These are phyloP conservation scores for Agelas oroides DNA, from an alignment of 37 sponge, comb jelly and placozoan species.

Conservation along the genomic window DNA sequence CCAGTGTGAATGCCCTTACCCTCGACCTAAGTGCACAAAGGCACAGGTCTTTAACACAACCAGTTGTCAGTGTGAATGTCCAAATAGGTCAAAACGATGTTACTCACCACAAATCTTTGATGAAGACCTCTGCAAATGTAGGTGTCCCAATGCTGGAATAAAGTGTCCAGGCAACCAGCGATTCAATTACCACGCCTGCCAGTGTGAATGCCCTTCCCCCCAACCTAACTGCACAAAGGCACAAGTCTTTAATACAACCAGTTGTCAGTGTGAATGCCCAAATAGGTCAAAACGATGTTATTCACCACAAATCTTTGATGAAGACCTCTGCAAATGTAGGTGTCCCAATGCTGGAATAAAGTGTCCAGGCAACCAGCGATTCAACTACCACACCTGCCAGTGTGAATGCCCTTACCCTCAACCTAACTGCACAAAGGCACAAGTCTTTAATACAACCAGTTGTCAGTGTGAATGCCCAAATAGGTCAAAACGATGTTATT, in stretches of 20 bases:
- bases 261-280: slow-evolving; percentile 41
- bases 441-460: slow-evolving; percentile 4
- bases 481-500: slow-evolving; percentile 4
- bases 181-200: slow-evolving; percentile 37
- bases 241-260: neutral
- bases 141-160: neutral
- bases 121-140: neutral
- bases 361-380: slow-evolving; percentile 16
- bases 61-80: slow-evolving; percentile 36
- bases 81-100: slow-evolving; percentile 9
- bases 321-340: slow-evolving; percentile 36
- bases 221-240: neutral
- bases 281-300: neutral
- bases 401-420: slow-evolving; percentile 36
- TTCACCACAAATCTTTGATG: slow-evolving; percentile 10
- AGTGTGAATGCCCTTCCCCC: slow-evolving; percentile 21
- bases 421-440: neutral
- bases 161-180: neutral
- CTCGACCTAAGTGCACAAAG: neutral
- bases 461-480: slow-evolving; percentile 61
- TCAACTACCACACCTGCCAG: slow-evolving; percentile 24
- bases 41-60: slow-evolving; percentile 3
- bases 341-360: slow-evolving; percentile 5
- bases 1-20: slow-evolving; percentile 28
- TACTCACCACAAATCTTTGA: slow-evolving; percentile 10